Evolutionary conservation across 2,797 vertebrate species (phyloP).

Genomic region (Poecile montanus): DNA sequence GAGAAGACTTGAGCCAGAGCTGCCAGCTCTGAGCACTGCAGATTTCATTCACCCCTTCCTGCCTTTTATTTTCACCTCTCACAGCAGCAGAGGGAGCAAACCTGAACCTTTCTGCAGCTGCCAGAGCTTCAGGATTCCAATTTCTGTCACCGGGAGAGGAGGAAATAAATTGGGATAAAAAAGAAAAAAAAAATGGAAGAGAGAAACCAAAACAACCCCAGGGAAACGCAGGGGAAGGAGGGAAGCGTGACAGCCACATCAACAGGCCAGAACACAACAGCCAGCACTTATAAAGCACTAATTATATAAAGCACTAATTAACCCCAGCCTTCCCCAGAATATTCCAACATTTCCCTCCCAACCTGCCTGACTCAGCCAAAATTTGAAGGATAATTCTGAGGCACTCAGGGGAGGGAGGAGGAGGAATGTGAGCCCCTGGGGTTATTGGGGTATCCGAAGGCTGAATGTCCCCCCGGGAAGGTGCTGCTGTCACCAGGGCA

Average conservation of each 20-base stretch:
- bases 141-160: neutral
- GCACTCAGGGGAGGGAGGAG: neutral
- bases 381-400: neutral
- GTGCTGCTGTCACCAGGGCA: neutral
- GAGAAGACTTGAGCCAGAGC: neutral
- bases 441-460: neutral
- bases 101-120: neutral
- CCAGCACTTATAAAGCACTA: slow-evolving; percentile 49
- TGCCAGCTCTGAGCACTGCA: neutral
- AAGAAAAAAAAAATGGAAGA: neutral
- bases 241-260: rapidly evolving
- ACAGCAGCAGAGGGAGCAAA: neutral
- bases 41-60: neutral
- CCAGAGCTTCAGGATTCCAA: neutral
- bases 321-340: slow-evolving; percentile 54
- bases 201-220: neutral
- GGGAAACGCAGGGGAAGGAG: neutral
- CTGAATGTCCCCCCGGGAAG: rapidly evolving
- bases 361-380: slow-evolving; percentile 59
- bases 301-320: slow-evolving; percentile 68
- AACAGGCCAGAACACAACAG: slow-evolving; percentile 20
- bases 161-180: neutral
- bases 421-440: neutral
- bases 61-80: neutral
- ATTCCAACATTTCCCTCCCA: slow-evolving; percentile 48